Evolutionary conservation across 2,113 vertebrate genomes (phyloP).

Genomic region (Cygnus buccinator): DNA sequence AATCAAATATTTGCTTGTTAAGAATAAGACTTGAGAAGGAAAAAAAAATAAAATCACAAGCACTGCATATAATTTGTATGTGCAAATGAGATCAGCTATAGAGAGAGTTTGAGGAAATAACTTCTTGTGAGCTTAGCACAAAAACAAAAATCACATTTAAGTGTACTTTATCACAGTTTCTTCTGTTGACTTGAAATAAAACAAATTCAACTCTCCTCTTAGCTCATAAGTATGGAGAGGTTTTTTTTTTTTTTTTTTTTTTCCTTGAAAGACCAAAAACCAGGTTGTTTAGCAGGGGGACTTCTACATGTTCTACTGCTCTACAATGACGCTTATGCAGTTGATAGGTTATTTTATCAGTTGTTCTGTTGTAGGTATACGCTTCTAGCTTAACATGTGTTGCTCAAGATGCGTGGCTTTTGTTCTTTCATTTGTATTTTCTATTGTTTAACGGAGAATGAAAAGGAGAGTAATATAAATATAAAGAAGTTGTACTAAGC

Average conservation of each 20-base stretch:
- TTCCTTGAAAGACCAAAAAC: conserved; percentile 74
- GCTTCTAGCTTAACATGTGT: conserved; percentile 52
- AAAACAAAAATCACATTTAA: conserved; percentile 35
- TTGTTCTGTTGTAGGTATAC: conserved; percentile 42
- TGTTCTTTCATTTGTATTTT: conserved; percentile 78
- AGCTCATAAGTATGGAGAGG: conserved; percentile 50
- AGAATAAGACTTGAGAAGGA: neutral
- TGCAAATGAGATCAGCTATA: conserved; percentile 51
- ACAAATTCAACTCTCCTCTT: conserved; percentile 62
- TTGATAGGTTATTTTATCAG: conserved; percentile 45
- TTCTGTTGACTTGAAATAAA: conserved; percentile 72
- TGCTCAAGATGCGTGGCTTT: conserved; percentile 70
- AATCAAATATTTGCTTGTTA: neutral
- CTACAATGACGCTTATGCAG: conserved; percentile 53
- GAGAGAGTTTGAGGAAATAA: conserved; percentile 49
- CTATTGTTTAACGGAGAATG: conserved; percentile 63
- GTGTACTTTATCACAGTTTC: conserved; percentile 64
- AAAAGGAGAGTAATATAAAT: conserved; percentile 40
- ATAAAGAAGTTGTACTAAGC: conserved; percentile 44
- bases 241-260: conserved; percentile 33
- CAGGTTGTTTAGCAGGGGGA: conserved; percentile 63
- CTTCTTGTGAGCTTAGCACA: conserved; percentile 71
- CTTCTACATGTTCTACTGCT: conserved; percentile 52
- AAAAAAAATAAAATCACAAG: neutral
- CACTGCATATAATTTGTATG: conserved; percentile 40